Conservation (phyloP, 30 jellyfish, hydroid and myxozoan species). For the Turritopsis dohrnii region DNA sequence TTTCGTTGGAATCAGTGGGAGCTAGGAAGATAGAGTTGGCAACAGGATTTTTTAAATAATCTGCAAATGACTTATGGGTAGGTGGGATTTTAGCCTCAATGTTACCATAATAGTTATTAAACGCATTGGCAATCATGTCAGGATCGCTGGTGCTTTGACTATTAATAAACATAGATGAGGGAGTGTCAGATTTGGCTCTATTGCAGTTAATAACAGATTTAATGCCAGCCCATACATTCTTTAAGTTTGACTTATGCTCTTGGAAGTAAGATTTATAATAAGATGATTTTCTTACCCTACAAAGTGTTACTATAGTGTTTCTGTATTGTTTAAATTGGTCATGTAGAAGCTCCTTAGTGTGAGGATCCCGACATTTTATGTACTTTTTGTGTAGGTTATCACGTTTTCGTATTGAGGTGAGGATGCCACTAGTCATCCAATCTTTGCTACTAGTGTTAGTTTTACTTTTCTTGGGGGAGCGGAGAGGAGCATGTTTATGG, state of each 20-base stretch:
- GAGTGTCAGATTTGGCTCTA: neutral
- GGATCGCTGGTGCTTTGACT: neutral
- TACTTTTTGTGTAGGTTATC: constrained; percentile 3
- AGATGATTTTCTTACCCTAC: neutral
- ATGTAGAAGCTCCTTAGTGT: neutral
- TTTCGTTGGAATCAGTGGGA: neutral
- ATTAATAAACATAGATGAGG: neutral
- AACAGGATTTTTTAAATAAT: neutral
- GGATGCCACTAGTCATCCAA: constrained; percentile 11
- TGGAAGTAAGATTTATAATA: neutral
- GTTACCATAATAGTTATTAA: neutral
- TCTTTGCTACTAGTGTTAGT: constrained; percentile 5
- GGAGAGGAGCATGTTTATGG: constrained; percentile 13
- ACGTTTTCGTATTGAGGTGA: neutral
- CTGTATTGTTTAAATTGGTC: no score
- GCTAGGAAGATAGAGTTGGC: neutral
- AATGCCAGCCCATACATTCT: neutral
- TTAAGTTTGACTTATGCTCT: constrained; percentile 3
- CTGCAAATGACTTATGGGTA: neutral
- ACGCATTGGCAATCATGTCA: neutral
- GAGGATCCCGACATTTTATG: neutral
- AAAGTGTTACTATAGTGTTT: neutral
- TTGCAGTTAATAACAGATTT: constrained; percentile 5
- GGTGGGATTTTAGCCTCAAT: neutral
- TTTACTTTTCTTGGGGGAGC: neutral